phyloP scores from a whole-genome alignment of 1,140 invertebrate species.

The Pseudachorutes palmiensis region DNA sequence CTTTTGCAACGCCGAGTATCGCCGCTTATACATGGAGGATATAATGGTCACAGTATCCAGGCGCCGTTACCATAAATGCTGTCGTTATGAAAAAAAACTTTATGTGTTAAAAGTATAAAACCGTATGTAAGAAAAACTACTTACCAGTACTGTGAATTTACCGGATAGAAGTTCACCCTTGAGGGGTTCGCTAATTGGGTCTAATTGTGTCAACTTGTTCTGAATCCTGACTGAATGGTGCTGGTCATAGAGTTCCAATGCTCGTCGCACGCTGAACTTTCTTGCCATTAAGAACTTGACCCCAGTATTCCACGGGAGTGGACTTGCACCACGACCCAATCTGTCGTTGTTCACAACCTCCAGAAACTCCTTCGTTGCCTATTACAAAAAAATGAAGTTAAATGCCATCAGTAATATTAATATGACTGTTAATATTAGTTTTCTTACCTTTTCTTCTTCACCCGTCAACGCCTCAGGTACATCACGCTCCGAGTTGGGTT shows the following conservation, averaged over 20 bases:
- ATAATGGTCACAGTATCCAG: too few species aligned
- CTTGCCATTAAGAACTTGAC: constrained; percentile 89
- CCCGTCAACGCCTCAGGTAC: background rate
- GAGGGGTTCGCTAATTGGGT: constrained; percentile 70
- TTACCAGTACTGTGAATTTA: constrained; percentile 94
- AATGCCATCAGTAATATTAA: background rate
- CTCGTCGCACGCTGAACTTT: constrained; percentile 86
- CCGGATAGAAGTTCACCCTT: constrained; percentile 78
- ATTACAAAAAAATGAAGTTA: constrained; percentile 40
- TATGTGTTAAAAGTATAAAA: background rate
- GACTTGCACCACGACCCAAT: constrained; percentile 49
- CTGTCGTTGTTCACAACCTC: constrained; percentile 60
- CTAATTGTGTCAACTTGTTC: constrained; percentile 74
- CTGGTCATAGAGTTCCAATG: constrained; percentile 77
- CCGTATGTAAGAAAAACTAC: constrained; percentile 34
- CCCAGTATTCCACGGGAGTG: constrained; percentile 70
- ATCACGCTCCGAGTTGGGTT: background rate
- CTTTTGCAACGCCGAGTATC: too few species aligned
- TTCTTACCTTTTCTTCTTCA: background rate
- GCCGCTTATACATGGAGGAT: too few species aligned
- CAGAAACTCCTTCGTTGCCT: constrained; percentile 70
- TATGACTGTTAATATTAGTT: too few species aligned
- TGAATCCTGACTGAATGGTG: constrained; percentile 77
- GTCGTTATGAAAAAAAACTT: too few species aligned
- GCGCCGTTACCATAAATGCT: too few species aligned